These are phyloP conservation scores for Listrodromus nycthemerus DNA, from an alignment of 2,888 invertebrate genomes.

Conservation along the genomic window DNA sequence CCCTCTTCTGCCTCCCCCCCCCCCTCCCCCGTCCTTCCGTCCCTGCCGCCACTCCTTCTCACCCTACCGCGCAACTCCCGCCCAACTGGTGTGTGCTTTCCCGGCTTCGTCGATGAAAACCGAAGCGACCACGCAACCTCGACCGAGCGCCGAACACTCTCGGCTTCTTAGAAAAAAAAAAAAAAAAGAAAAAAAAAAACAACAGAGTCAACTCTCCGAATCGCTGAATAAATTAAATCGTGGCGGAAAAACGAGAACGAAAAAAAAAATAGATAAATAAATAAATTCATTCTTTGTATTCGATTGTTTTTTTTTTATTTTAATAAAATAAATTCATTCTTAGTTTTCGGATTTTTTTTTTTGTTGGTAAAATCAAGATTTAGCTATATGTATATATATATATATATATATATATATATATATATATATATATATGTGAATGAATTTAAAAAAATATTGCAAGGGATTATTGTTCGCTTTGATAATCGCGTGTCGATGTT, in stretches of 20 bases:
- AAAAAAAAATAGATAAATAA: too few species aligned
- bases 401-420: conserved; percentile 1
- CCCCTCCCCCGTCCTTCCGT: too few species aligned
- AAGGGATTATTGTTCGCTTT: conserved; percentile 11
- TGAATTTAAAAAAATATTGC: not conserved
- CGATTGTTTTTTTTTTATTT: conserved; percentile 12
- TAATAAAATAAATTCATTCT: too few species aligned
- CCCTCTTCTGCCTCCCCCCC: not conserved
- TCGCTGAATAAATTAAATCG: not conserved
- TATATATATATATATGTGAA: too few species aligned
- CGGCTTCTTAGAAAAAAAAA: too few species aligned
- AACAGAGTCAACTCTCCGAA: conserved; percentile 26
- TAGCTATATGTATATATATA: too few species aligned
- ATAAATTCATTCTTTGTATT: too few species aligned
- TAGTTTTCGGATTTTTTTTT: too few species aligned
- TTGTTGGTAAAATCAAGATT: not conserved
- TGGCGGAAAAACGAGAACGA: too few species aligned
- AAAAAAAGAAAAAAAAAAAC: not conserved
- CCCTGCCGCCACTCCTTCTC: too few species aligned
- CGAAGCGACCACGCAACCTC: not conserved
- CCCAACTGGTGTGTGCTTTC: conserved; percentile 34
- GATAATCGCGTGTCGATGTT: conserved; percentile 40
- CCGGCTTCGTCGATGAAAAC: not conserved
- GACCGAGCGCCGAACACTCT: not conserved
- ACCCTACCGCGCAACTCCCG: too few species aligned